Evolutionary conservation across 2,888 invertebrate species (phyloP).

Genomic region (Bembecia ichneumoniformis): DNA sequence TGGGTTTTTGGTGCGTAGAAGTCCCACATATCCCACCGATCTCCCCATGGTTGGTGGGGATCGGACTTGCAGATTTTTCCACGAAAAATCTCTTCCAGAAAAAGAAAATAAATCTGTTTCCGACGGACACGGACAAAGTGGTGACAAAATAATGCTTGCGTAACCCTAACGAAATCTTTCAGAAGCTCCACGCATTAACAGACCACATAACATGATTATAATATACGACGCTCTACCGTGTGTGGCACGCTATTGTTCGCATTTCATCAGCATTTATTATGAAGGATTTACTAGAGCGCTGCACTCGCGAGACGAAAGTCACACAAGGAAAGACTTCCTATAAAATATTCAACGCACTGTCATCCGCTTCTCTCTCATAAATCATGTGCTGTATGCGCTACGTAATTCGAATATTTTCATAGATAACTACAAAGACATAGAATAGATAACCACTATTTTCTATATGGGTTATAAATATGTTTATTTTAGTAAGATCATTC

Average conservation of each 20-base stretch:
- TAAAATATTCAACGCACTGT: slow-evolving; percentile 47
- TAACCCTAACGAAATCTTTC: neutral
- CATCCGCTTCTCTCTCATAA: slow-evolving; percentile 42
- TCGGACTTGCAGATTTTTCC: no score
- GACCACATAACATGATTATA: no score
- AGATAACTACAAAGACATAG: slow-evolving; percentile 5
- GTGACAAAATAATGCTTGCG: no score
- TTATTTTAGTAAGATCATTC: no score
- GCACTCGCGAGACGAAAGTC: slow-evolving; percentile 26
- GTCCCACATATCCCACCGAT: no score
- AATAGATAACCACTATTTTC: neutral
- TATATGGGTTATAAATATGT: no score
- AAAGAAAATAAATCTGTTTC: no score
- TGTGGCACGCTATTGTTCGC: slow-evolving; percentile 6
- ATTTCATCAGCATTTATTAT: slow-evolving; percentile 27
- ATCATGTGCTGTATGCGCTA: slow-evolving; percentile 39
- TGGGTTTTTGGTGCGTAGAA: no score
- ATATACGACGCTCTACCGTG: neutral
- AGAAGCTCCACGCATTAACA: neutral
- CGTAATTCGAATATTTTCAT: slow-evolving; percentile 33
- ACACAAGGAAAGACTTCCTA: slow-evolving; percentile 40
- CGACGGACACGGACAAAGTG: no score
- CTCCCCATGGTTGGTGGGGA: no score
- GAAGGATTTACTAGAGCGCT: slow-evolving; percentile 14
- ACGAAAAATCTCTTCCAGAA: no score